Conservation (phyloP, 2,888 invertebrate genomes). For the Hymenopus coronatus region DNA sequence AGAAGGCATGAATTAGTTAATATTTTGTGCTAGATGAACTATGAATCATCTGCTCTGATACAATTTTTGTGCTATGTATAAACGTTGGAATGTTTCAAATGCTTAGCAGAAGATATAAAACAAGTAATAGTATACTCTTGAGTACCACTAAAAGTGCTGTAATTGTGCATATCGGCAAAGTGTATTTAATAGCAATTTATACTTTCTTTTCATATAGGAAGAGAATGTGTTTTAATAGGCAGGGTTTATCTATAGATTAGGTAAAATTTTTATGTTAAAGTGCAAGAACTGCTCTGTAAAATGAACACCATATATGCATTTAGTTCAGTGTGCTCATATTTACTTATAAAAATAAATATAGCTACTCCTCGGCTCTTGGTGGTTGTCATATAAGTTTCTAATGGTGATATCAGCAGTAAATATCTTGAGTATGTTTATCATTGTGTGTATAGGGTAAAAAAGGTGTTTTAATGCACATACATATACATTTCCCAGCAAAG, state of each 20-base stretch:
- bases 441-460: no score
- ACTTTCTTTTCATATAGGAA: background rate
- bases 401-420: no score
- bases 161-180: background rate
- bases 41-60: background rate
- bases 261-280: background rate
- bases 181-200: background rate
- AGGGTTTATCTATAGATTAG: background rate
- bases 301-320: background rate
- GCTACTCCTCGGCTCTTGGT: background rate
- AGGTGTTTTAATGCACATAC: no score
- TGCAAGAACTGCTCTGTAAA: background rate
- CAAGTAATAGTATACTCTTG: background rate
- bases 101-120: background rate
- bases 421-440: no score
- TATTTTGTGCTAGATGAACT: background rate
- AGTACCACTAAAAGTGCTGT: background rate
- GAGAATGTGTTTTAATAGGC: background rate
- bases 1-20: background rate
- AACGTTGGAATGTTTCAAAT: background rate
- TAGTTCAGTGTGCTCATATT: background rate
- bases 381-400: no score
- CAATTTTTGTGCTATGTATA: background rate
- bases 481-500: no score
- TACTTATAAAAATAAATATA: background rate